A percentile compares a stretch with the other conserved stretches of the same genome.
These are phyloP conservation scores for Ecliptopera silaceata DNA, from an alignment of 2,888 invertebrate genomes.

Conservation along the genomic window DNA sequence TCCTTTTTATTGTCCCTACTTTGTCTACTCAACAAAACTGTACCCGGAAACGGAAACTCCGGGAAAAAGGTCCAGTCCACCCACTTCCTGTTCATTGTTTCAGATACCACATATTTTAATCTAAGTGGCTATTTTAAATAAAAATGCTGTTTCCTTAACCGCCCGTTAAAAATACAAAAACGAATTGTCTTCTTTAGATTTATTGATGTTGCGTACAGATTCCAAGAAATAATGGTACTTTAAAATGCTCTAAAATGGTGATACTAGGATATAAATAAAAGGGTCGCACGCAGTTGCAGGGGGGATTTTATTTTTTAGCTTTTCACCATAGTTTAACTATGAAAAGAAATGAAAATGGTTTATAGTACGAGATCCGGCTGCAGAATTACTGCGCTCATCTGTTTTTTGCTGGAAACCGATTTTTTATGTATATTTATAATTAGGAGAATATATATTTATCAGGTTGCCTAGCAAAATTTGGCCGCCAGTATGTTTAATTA, in stretches of 20 bases:
- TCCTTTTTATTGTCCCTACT: slow-evolving; percentile 27
- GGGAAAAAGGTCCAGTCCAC: slow-evolving; percentile 65
- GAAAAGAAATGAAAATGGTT: too few relatives aligned
- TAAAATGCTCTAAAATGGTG: slow-evolving; percentile 16
- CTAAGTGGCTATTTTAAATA: slow-evolving; percentile 82
- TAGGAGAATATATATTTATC: too few relatives aligned
- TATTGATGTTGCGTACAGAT: slow-evolving; percentile 45
- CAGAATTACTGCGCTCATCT: too few relatives aligned
- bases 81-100: slow-evolving; percentile 75
- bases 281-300: background rate
- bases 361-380: too few relatives aligned
- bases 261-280: slow-evolving; percentile 10
- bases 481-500: too few relatives aligned
- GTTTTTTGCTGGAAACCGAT: too few relatives aligned
- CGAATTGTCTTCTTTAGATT: slow-evolving; percentile 54
- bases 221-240: slow-evolving; percentile 18
- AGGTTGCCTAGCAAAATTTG: too few relatives aligned
- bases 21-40: slow-evolving; percentile 21
- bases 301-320: too few relatives aligned
- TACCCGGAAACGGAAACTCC: slow-evolving; percentile 24
- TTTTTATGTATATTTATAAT: too few relatives aligned
- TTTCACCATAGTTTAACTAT: too few relatives aligned
- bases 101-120: slow-evolving; percentile 78
- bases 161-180: slow-evolving; percentile 73
- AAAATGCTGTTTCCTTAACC: slow-evolving; percentile 72